phyloP scores from a whole-genome alignment of 1,140 invertebrate species.

The Calephelis nemesis region DNA sequence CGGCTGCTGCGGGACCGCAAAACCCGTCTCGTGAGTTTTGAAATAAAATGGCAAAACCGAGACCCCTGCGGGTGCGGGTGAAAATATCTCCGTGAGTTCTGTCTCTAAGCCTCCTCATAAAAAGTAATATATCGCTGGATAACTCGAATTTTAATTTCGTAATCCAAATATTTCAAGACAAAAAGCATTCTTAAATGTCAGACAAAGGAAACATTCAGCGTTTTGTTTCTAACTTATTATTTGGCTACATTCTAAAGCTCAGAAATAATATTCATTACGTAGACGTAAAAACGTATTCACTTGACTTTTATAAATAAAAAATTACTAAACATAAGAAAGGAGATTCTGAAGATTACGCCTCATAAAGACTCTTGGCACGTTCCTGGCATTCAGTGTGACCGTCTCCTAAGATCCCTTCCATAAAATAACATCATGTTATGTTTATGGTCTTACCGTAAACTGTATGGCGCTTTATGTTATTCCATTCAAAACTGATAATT shows the following conservation, averaged over 20 bases:
- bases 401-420: conserved; percentile 21
- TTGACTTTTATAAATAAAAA: conserved; percentile 16
- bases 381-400: conserved; percentile 26
- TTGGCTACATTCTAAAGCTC: neutral
- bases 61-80: too few species aligned
- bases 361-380: conserved; percentile 25
- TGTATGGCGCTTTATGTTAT: conserved; percentile 9
- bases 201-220: neutral
- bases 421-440: conserved; percentile 25
- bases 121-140: too few species aligned
- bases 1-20: too few species aligned
- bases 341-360: conserved; percentile 7
- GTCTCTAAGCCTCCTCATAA: too few species aligned
- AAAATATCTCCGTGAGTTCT: too few species aligned
- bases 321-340: conserved; percentile 5
- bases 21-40: too few species aligned
- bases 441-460: conserved; percentile 6
- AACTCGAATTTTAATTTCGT: too few species aligned
- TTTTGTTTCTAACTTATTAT: neutral
- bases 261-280: conserved; percentile 5
- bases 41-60: too few species aligned
- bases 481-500: neutral
- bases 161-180: too few species aligned
- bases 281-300: conserved; percentile 14
- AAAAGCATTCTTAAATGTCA: too few species aligned